Evolutionary conservation across 2,888 invertebrate genomes (phyloP), one percentile per base, ranked within the genome.

Genomic region (Amblyjoppa proteus): DNA sequence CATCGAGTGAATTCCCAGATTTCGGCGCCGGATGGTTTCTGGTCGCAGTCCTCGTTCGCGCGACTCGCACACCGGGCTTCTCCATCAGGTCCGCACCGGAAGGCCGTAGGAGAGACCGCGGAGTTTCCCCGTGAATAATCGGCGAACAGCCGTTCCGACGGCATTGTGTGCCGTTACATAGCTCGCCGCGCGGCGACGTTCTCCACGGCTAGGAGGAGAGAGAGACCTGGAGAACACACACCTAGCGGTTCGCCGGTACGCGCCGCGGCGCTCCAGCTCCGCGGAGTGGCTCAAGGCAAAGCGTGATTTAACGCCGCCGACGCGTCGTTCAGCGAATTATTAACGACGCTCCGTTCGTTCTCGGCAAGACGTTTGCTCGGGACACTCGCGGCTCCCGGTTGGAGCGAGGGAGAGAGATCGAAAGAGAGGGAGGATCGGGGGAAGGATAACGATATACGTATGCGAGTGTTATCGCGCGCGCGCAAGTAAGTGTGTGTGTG

Each of bases 291-390:
- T 89, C 86, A 87, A 88, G 87, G 86, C 86, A 86, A 88, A 89
- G 81, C 88, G 89, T 90, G 90, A 90, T 90, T 90, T 90, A 90
- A 86, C 87, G 87, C 87, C 76, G 76, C 82, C 87, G 86, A 84
- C 88, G 84, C 81, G 88, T 88, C 88, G 88, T 87, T 88, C 84
- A 74, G 82, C 64, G 88, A 89, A 89, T 90, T 89, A 90, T 90
- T 89, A 90, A 90, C 88, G 89, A 89, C 87, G 85, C 81, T 82
- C 70, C 87, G 83, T 86, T 86, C 86, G 82, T 83, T 86, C 83
- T 83, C 83, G 74, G 74, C 77, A 85, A 87, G 83, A 87, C 85
- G 81, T 53, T 83, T 86, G 85, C 81, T 81, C 77, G 83, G 69
- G 85, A 83, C 81, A 81, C 69, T 83, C 77, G 77, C 45, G 64